Percentiles rank a stretch among this genome's conserved stretches.
These are phyloP conservation scores for Scopus umbretta DNA, from an alignment of 2,113 vertebrate genomes.

Conservation along the genomic window DNA sequence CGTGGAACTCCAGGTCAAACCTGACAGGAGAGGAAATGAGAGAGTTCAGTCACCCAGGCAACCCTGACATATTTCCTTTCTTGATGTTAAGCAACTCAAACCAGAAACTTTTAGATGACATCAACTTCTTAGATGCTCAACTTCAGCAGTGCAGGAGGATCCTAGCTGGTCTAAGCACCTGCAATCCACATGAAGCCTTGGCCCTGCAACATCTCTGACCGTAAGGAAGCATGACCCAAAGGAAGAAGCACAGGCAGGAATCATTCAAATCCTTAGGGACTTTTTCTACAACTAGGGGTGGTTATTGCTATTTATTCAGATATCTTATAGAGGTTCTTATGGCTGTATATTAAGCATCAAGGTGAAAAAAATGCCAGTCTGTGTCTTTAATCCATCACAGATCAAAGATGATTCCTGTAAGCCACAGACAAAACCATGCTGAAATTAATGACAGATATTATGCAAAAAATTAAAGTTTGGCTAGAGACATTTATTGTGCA, in stretches of 20 bases:
- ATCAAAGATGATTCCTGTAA: not conserved
- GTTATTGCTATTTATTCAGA: not conserved
- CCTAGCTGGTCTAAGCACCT: not conserved
- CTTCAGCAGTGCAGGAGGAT: not conserved
- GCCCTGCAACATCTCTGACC: not conserved
- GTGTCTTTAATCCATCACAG: not conserved
- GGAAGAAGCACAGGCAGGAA: not conserved
- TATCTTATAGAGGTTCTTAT: not conserved
- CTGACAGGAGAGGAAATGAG: slow-evolving; percentile 24
- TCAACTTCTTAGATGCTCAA: not conserved
- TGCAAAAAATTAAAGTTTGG: not conserved
- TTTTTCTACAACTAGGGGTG: not conserved
- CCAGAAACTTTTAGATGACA: not conserved
- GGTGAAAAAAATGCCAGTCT: not conserved
- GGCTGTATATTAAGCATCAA: not conserved
- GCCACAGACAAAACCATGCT: not conserved
- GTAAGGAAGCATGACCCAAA: not conserved
- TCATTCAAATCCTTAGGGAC: not conserved
- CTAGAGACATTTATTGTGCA: not conserved
- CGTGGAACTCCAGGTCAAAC: not conserved
- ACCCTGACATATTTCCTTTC: slow-evolving; percentile 22
- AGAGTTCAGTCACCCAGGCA: slow-evolving; percentile 4
- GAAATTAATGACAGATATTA: not conserved
- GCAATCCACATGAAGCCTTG: not conserved
- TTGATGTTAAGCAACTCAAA: not conserved